Conservation (phyloP, 2,888 invertebrate genomes). For the Leucania comma region DNA sequence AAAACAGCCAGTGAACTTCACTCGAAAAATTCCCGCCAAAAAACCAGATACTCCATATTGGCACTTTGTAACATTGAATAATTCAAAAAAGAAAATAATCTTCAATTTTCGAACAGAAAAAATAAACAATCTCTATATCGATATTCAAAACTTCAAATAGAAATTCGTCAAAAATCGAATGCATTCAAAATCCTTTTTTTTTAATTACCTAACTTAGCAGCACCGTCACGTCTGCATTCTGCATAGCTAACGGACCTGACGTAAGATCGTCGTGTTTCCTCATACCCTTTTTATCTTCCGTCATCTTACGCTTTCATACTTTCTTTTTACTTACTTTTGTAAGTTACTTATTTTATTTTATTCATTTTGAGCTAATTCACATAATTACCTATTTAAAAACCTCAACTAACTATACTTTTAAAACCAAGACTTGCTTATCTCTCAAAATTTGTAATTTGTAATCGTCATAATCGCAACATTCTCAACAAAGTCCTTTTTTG, state of each 20-base stretch:
- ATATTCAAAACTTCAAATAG: slow-evolving; percentile 6
- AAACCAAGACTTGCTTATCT: too few species aligned
- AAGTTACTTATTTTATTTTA: background rate
- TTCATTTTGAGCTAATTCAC: too few species aligned
- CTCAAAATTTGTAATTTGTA: too few species aligned
- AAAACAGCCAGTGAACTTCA: too few species aligned
- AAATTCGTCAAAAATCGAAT: slow-evolving; percentile 15
- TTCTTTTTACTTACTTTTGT: background rate
- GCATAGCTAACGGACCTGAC: slow-evolving; percentile 54
- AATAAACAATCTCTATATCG: background rate
- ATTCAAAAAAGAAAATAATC: background rate
- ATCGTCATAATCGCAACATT: too few species aligned
- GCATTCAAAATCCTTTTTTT: slow-evolving; percentile 23
- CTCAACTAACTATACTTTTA: too few species aligned
- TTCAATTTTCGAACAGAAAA: background rate
- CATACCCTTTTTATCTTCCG: slow-evolving; percentile 38
- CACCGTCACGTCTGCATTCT: slow-evolving; percentile 54
- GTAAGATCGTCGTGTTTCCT: slow-evolving; percentile 47
- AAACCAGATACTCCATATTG: too few species aligned
- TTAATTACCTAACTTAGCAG: slow-evolving; percentile 40
- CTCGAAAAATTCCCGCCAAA: too few species aligned
- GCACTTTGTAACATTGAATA: background rate
- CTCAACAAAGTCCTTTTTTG: too few species aligned
- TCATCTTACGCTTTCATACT: slow-evolving; percentile 29
- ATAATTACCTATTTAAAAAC: too few species aligned